Evolutionary conservation across 1,140 invertebrate species (phyloP).

Genomic region (Zaprionus taronus): DNA sequence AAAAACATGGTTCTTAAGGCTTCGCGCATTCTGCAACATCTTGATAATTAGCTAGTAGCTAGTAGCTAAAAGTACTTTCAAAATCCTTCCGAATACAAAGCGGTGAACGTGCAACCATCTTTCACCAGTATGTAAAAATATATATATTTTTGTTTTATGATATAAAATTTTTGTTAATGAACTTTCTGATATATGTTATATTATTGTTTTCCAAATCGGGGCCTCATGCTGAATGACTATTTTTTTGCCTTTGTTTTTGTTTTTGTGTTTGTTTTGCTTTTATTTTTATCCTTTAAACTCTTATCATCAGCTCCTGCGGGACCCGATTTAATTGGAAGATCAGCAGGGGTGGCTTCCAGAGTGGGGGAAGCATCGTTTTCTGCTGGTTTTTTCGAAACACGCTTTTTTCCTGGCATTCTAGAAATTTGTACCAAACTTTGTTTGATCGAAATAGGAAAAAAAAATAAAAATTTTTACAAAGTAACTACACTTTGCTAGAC

Average conservation of each 20-base stretch:
- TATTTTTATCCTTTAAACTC: not conserved
- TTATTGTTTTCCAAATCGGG: too few species aligned
- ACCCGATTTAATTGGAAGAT: not conserved
- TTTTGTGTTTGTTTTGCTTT: not conserved
- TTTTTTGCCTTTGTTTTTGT: conserved; percentile 20
- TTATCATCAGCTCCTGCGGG: not conserved
- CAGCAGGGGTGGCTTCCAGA: not conserved
- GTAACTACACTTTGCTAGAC: not conserved
- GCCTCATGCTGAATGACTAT: not conserved
- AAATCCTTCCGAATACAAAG: too few species aligned
- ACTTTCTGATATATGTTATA: too few species aligned
- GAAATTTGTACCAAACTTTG: not conserved
- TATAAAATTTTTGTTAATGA: too few species aligned
- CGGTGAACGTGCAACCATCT: too few species aligned
- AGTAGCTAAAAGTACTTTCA: too few species aligned
- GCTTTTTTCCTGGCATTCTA: conserved; percentile 34
- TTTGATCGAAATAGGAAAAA: conserved; percentile 3
- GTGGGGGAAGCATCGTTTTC: not conserved
- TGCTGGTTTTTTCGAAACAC: conserved; percentile 12
- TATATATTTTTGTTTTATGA: too few species aligned
- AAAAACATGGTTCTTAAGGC: too few species aligned
- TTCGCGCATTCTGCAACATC: too few species aligned
- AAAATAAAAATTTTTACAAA: conserved; percentile 14
- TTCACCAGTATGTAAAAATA: too few species aligned
- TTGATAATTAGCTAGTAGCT: too few species aligned